Base-by-base conservation (phyloP, 1,140 invertebrate genomes). In the Bombus cullumanus region DNA sequence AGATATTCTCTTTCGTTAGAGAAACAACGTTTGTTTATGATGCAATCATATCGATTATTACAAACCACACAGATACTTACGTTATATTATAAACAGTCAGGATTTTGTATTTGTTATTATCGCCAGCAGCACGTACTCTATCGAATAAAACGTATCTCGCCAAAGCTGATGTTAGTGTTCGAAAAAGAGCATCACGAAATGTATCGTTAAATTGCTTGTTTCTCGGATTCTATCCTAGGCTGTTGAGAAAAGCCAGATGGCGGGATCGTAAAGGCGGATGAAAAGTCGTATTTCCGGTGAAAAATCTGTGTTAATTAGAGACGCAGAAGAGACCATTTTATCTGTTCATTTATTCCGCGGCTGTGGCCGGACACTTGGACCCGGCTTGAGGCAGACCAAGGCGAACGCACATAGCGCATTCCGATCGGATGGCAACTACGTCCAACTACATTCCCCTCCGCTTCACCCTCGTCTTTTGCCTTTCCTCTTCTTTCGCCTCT, bases 291-390 rank as follows among this genome's bases (percentile, higher is more conserved):
- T 77, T 77, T 62, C 75, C 75, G 57, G 75, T 6, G 37, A 93
- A 94, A 92, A 93, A 87, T 92, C 92, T 87, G 87, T 92, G 91
- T 94, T 93, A 94, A 94, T 94, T 94, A 93, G 92, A 91, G 91
- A 92, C 92, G 31, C 6, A 41, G 90, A 88, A 88, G 90, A 90
- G 91, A 87, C 91, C 86, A 86, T 93, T 94, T 94, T 93, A 94
- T 94, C 93, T 93, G 88, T 93, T n/a, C 93, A 94, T 94, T 95
- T 91, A 92, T 94, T 94, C 92, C 92, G 91, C 80, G 84, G 74
- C 81, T 84, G 86, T 53, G 78, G 74, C 78, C 89, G 86, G 93
- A 93, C 92, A 93, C 91, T 93, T 91, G 89, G 92, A 92, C 86
- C 87, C 64, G 74, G 89, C 82, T 91, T 91, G 87, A 87, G 84